Base-by-base conservation (phyloP, 2,113 vertebrate species). In the Vombatus ursinus region DNA sequence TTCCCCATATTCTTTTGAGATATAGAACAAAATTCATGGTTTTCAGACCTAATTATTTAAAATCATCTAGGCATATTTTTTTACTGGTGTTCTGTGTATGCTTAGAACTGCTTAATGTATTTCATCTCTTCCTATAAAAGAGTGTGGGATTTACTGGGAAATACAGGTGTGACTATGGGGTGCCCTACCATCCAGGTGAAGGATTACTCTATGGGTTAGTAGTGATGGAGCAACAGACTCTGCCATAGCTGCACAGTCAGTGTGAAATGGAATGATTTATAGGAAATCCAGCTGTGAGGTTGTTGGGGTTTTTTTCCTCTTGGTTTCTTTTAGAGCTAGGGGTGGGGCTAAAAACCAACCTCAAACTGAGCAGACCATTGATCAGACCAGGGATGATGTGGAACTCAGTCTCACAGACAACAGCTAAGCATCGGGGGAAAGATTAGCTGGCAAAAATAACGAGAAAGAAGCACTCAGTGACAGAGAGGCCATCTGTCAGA, bases 281-380 rank as follows among this genome's bases (percentile, higher is more conserved):
- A 99, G 98, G 98, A 98, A 98, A 98, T 98, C 98, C 98, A 98
- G 98, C 99, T 99, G 99, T 99, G 98, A 98, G 98, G 61, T 68
- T 68, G 61, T 68, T 37, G 57, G 98, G 98, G 98, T 98, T 97
- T 0, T 98, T 98, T 98, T 96, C 7, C 68, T n/a, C n/a, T 44
- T 84, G 37, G 68, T 84, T 84, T 84, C 98, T 98, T 98, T 98
- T 98, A 96, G 98, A 98, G 98, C 97, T 95, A 97, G 98, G 98
- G 98, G 97, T 96, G 98, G 98, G 98, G 98, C 98, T 98, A 98
- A 95, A 97, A 98, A 92, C 98, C 98, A 98, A 97, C 98, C 98
- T 98, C 98, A 98, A 98, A 98, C 97, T 98, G 98, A 97, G 98
- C 97, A 8, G 96, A 98, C 97, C 98, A 98, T 98, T 98, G 98